A percentile compares a stretch with the other conserved stretches of the same genome.
These are phyloP conservation scores for Carcina quercana DNA, from an alignment of 2,888 invertebrate genomes.

Conservation along the genomic window DNA sequence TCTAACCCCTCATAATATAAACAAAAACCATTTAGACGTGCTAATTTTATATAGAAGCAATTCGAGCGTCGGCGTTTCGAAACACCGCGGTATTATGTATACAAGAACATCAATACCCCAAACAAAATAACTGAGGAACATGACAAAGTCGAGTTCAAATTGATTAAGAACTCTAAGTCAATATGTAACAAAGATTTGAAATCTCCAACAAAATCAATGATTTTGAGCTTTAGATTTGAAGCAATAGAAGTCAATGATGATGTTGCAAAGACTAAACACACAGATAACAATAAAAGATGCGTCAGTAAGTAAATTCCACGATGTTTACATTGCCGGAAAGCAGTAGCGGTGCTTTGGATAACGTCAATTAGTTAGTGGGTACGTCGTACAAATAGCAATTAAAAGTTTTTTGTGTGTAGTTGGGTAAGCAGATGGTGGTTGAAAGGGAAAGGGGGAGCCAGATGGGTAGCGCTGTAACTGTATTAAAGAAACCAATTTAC, in stretches of 20 bases:
- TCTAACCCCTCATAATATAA: background rate
- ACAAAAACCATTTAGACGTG: conserved; percentile 2
- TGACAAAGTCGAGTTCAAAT: conserved; percentile 47
- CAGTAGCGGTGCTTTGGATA: conserved; percentile 2
- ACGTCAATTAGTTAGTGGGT: conserved; percentile 26
- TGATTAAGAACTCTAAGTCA: conserved; percentile 50
- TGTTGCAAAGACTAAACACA: conserved; percentile 6
- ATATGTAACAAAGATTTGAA: conserved; percentile 26
- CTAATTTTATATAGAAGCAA: background rate
- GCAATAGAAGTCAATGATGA: conserved; percentile 1
- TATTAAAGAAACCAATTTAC: too few relatives aligned
- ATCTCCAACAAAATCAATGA: conserved; percentile 6
- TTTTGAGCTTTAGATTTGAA: conserved; percentile 13
- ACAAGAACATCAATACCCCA: conserved; percentile 36
- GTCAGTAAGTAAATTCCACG: conserved; percentile 26
- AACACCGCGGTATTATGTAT: conserved; percentile 13
- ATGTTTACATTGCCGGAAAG: conserved; percentile 23
- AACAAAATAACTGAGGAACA: conserved; percentile 35
- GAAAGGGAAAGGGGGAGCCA: background rate
- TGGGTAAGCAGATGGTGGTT: background rate
- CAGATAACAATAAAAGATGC: conserved; percentile 19
- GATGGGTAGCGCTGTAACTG: background rate
- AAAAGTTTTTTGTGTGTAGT: conserved; percentile 10
- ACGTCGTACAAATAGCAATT: conserved; percentile 25
- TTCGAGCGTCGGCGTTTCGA: background rate